Evolutionary conservation across 1,140 invertebrate species (phyloP).

Genomic region (Marisa cornuarietis): DNA sequence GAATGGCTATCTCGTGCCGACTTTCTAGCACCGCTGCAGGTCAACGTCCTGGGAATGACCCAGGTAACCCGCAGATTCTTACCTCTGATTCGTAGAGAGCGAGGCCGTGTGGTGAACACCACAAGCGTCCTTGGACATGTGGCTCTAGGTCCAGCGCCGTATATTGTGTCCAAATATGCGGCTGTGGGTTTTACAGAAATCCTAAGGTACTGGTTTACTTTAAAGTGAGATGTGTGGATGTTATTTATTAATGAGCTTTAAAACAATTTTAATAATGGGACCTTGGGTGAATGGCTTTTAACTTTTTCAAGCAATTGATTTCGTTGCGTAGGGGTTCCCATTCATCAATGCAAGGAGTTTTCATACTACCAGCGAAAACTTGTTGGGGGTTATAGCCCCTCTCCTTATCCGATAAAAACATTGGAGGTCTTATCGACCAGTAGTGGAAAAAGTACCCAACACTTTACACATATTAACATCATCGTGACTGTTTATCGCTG

Average conservation of each 20-base stretch:
- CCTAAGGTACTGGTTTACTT: slow-evolving; percentile 28
- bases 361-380: too few species aligned
- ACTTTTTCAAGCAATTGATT: too few species aligned
- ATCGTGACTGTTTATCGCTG: too few species aligned
- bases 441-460: too few species aligned
- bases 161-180: slow-evolving; percentile 45
- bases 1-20: slow-evolving; percentile 38
- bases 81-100: slow-evolving; percentile 38
- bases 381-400: too few species aligned
- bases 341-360: too few species aligned
- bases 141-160: slow-evolving; percentile 28
- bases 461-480: too few species aligned
- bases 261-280: too few species aligned
- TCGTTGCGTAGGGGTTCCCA: too few species aligned
- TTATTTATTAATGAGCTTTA: not conserved
- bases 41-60: slow-evolving; percentile 45
- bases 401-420: too few species aligned
- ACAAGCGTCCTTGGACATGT: slow-evolving; percentile 36
- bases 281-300: too few species aligned
- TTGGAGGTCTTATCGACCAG: too few species aligned
- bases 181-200: slow-evolving; percentile 44
- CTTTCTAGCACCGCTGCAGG: slow-evolving; percentile 27
- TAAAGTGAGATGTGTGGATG: not conserved
- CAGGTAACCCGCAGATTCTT: slow-evolving; percentile 42
- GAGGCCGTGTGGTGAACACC: slow-evolving; percentile 48